Percentiles rank a stretch among this genome's conserved stretches.
Evolutionary conservation across 2,113 vertebrate genomes (phyloP).

Genomic region (Larimichthys crocea): DNA sequence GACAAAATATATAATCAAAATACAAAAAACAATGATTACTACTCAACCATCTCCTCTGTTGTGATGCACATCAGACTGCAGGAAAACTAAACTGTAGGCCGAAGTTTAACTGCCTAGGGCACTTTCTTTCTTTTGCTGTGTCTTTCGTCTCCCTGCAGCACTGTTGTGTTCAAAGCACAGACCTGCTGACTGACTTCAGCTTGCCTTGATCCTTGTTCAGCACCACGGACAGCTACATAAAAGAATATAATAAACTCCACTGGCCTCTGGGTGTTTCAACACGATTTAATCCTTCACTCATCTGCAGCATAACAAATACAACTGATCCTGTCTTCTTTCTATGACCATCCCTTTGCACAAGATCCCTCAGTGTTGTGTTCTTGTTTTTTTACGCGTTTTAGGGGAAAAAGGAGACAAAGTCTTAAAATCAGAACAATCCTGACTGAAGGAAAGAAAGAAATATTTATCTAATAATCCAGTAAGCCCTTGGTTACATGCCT

Average conservation of each 20-base stretch:
- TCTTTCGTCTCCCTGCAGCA: not conserved
- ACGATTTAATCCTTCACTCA: constrained; percentile 1
- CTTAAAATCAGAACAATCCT: not conserved
- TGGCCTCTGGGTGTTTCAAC: not conserved
- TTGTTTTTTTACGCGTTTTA: not conserved
- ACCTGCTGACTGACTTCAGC: not conserved
- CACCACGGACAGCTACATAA: not conserved
- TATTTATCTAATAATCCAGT: too few relatives aligned
- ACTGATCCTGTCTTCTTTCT: not conserved
- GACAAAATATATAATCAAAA: not conserved
- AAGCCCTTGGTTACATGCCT: too few relatives aligned
- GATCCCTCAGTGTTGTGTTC: not conserved
- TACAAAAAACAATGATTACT: not conserved
- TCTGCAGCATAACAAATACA: constrained; percentile 27
- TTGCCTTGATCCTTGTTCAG: constrained; percentile 28
- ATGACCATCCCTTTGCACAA: not conserved
- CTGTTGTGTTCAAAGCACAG: not conserved
- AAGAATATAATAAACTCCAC: constrained; percentile 1
- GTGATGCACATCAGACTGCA: constrained; percentile 2
- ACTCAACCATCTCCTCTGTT: not conserved
- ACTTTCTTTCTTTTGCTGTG: not conserved
- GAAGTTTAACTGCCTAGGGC: not conserved
- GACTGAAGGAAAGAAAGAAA: not conserved
- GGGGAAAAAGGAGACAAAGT: not conserved
- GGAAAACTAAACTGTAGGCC: not conserved